Evolutionary conservation across 2,888 invertebrate species (phyloP).

Genomic region (Hofmannophila pseudospretella): DNA sequence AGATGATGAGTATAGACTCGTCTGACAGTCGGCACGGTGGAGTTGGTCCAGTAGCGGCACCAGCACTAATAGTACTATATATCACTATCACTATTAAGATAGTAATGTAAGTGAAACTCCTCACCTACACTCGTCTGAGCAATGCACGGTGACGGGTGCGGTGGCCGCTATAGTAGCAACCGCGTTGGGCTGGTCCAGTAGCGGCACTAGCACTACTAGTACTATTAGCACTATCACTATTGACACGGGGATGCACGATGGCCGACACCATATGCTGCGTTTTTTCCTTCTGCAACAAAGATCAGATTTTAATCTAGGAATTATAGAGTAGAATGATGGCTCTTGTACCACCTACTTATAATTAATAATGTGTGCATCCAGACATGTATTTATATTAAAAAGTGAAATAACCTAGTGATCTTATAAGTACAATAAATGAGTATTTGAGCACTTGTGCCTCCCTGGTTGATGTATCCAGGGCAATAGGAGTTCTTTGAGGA

Average conservation of each 20-base stretch:
- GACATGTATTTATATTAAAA: too few species aligned
- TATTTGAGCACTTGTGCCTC: too few species aligned
- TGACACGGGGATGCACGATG: slow-evolving; percentile 90
- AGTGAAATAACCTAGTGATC: too few species aligned
- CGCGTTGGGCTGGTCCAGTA: slow-evolving; percentile 83
- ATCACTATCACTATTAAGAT: slow-evolving; percentile 87
- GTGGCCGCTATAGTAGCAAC: slow-evolving; percentile 44
- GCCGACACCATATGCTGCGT: slow-evolving; percentile 83
- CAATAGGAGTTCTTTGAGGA: too few species aligned
- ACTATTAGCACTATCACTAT: slow-evolving; percentile 88
- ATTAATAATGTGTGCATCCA: too few species aligned
- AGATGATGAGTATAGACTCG: too few species aligned
- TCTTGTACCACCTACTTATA: too few species aligned
- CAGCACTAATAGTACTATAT: slow-evolving; percentile 87
- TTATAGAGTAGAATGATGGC: too few species aligned
- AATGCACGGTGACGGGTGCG: slow-evolving; percentile 60
- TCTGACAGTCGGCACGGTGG: too few species aligned
- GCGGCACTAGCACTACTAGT: slow-evolving; percentile 85
- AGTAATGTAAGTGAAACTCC: slow-evolving; percentile 90
- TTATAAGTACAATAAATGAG: too few species aligned
- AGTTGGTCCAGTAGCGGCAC: slow-evolving; percentile 86
- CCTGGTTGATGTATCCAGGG: too few species aligned
- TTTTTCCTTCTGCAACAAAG: slow-evolving; percentile 56
- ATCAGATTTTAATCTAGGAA: not conserved
- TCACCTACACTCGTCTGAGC: slow-evolving; percentile 82